phyloP scores from a whole-genome alignment of 2,888 invertebrate genomes.

The Apodemia duryi region DNA sequence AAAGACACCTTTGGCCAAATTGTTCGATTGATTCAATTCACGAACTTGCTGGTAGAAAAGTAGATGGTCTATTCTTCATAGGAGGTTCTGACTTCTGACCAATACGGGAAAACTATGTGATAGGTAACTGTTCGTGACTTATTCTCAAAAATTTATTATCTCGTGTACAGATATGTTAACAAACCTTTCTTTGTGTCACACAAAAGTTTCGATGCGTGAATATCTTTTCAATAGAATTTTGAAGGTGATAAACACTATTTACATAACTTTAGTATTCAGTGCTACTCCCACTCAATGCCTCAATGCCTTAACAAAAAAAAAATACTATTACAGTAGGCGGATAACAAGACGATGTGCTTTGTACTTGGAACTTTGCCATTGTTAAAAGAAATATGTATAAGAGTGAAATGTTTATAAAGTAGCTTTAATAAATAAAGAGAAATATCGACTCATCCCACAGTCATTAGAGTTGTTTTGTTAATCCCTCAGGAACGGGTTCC shows the following conservation, averaged over 20 bases:
- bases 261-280: slow-evolving; percentile 7
- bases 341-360: slow-evolving; percentile 9
- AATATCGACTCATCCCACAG: no score
- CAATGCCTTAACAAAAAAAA: not conserved
- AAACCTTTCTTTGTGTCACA: not conserved
- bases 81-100: no score
- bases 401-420: not conserved
- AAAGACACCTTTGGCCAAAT: no score
- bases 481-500: no score
- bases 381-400: not conserved
- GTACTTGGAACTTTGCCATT: not conserved
- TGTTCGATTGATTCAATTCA: no score
- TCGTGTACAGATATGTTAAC: not conserved
- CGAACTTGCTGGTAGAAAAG: no score
- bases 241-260: slow-evolving; percentile 6
- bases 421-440: not conserved
- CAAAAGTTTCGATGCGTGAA: not conserved
- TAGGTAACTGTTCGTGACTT: not conserved
- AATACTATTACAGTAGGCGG: not conserved
- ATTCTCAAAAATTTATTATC: not conserved
- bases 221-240: slow-evolving; percentile 7
- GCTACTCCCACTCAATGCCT: not conserved
- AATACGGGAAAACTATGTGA: no score
- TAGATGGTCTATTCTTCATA: no score
- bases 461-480: no score